Percentiles rank a stretch among this genome's conserved stretches.
phyloP scores from a whole-genome alignment of 2,888 invertebrate species.

The Scaptomyza reducta region DNA sequence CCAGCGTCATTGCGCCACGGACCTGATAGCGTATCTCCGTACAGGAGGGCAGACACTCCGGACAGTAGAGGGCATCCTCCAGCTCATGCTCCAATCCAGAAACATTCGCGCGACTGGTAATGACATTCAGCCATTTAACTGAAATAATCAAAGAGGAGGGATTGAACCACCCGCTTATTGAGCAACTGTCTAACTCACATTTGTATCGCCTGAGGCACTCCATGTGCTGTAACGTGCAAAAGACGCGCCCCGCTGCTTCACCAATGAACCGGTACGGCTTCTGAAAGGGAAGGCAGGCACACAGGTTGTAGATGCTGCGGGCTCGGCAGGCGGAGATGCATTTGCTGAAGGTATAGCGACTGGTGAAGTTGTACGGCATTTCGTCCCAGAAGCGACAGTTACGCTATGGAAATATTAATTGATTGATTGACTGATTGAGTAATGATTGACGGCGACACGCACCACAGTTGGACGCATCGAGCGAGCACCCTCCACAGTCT shows the following conservation, averaged over 20 bases:
- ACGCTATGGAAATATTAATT: slow-evolving; percentile 81
- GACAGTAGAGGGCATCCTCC: slow-evolving; percentile 86
- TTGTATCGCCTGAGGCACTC: slow-evolving; percentile 85
- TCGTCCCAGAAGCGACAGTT: slow-evolving; percentile 86
- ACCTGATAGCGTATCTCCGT: slow-evolving; percentile 85
- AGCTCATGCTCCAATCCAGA: slow-evolving; percentile 85
- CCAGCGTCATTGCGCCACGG: slow-evolving; percentile 69
- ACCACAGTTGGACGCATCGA: slow-evolving; percentile 54
- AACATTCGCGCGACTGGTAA: slow-evolving; percentile 74
- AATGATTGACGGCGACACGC: slow-evolving; percentile 11
- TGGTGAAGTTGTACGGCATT: slow-evolving; percentile 70
- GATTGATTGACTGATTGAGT: slow-evolving; percentile 31
- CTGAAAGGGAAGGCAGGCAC: slow-evolving; percentile 87
- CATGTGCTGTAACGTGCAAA: slow-evolving; percentile 78
- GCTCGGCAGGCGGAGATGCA: slow-evolving; percentile 87
- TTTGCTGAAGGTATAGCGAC: slow-evolving; percentile 86
- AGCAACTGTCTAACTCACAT: slow-evolving; percentile 82
- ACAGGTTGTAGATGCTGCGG: slow-evolving; percentile 85
- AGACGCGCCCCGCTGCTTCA: slow-evolving; percentile 48
- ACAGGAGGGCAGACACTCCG: slow-evolving; percentile 86
- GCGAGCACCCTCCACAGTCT: slow-evolving; percentile 66
- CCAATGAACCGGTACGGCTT: slow-evolving; percentile 53
- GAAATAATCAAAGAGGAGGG: slow-evolving; percentile 32
- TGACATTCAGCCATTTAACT: slow-evolving; percentile 84
- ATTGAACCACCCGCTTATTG: neutral